A percentile compares a stretch with the other conserved stretches of the same genome.
These are phyloP conservation scores for Amiota communis DNA, from an alignment of 2,888 invertebrate genomes.

Conservation along the genomic window DNA sequence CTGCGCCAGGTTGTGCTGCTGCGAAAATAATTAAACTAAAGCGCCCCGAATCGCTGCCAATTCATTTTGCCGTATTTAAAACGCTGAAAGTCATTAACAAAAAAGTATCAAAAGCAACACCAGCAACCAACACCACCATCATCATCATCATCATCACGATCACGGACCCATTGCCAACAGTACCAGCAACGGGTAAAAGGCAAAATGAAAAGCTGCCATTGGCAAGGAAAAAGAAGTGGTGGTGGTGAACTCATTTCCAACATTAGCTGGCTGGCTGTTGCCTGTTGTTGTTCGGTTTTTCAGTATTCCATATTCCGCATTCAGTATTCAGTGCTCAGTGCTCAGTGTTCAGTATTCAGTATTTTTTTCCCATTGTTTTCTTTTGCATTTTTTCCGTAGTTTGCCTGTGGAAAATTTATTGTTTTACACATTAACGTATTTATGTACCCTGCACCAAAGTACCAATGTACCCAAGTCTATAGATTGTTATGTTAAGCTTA, in stretches of 20 bases:
- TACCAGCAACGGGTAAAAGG: not conserved
- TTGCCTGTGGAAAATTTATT: constrained; percentile 54
- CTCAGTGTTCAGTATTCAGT: constrained; percentile 13
- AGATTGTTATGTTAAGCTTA: too few species aligned
- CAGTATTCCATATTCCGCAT: not conserved
- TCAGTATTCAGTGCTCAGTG: not conserved
- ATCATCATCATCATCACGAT: not conserved
- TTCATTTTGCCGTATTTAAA: constrained; percentile 65
- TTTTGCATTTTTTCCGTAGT: constrained; percentile 8
- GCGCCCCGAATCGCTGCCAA: constrained; percentile 60
- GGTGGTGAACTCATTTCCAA: constrained; percentile 35
- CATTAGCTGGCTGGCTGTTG: not conserved
- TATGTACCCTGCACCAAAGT: not conserved
- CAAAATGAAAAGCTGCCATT: not conserved
- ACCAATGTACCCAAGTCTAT: not conserved
- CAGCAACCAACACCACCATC: not conserved
- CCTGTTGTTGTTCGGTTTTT: too few species aligned
- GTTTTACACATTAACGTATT: constrained; percentile 58
- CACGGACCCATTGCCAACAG: not conserved
- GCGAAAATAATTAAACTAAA: constrained; percentile 61
- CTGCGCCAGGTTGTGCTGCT: constrained; percentile 22
- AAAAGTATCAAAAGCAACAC: constrained; percentile 58
- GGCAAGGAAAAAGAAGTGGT: constrained; percentile 47
- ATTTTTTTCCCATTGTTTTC: not conserved
- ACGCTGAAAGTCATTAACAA: constrained; percentile 62